A percentile compares a stretch with the other conserved stretches of the same genome.
phyloP scores from a whole-genome alignment of 2,888 invertebrate species.

The Mythimna impura region DNA sequence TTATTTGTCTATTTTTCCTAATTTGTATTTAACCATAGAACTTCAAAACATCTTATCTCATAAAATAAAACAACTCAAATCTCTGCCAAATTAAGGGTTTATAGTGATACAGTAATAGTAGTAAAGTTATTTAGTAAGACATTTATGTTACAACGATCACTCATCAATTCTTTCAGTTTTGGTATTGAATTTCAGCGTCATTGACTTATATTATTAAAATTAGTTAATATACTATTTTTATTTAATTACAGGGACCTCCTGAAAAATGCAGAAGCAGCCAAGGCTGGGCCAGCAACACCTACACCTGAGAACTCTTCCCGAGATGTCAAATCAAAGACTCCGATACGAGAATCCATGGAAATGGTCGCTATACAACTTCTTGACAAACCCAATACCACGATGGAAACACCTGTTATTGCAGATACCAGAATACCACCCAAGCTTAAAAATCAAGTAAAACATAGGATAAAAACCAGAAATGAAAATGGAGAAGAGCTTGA shows the following conservation, averaged over 20 bases:
- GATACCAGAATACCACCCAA: slow-evolving; percentile 92
- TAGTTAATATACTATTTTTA: slow-evolving; percentile 12
- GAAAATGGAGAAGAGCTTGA: slow-evolving; percentile 83
- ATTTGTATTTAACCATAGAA: too few species aligned
- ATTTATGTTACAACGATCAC: too few species aligned
- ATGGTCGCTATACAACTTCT: slow-evolving; percentile 90
- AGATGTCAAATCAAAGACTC: slow-evolving; percentile 83
- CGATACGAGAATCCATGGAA: slow-evolving; percentile 90
- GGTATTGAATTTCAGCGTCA: background rate
- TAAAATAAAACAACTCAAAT: too few species aligned
- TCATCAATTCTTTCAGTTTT: background rate
- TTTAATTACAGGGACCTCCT: slow-evolving; percentile 44
- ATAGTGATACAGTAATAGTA: too few species aligned
- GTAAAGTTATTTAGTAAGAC: too few species aligned
- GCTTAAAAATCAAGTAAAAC: slow-evolving; percentile 89
- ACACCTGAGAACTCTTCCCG: slow-evolving; percentile 73
- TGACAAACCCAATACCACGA: slow-evolving; percentile 82
- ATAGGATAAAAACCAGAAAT: slow-evolving; percentile 83
- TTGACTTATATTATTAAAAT: background rate
- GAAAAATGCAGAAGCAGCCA: slow-evolving; percentile 21
- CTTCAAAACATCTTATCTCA: too few species aligned
- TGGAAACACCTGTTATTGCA: slow-evolving; percentile 83
- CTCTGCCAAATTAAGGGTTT: too few species aligned
- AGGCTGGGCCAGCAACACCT: slow-evolving; percentile 47
- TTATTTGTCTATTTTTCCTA: too few species aligned